Base-by-base conservation (phyloP, 2,797 vertebrate species). In the Leptatherina wallacei region DNA sequence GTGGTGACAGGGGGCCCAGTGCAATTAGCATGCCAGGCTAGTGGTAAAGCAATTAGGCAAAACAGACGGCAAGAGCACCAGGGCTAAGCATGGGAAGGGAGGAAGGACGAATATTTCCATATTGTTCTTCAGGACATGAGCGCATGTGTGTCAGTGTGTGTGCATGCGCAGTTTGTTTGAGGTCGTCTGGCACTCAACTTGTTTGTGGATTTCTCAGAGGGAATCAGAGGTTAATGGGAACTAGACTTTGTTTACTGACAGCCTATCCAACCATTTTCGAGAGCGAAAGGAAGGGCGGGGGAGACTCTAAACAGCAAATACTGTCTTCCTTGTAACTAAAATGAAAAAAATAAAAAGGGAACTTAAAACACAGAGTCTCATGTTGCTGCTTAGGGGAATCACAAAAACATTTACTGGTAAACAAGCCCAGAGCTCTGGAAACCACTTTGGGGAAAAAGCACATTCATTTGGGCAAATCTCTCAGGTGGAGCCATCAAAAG, bases 21-120 rank as follows among this genome's bases (percentile, higher is more conserved):
- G 92, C 92, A 95, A 95, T 95, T 95, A 95, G 93, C 91, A 94
- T 95, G 92, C 93, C 92, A 69, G 89, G 93, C 91, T 93, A 94
- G 90, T 88, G 91, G 91, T 94, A 92, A 93, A 92, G 93, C 92
- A 94, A 95, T 95, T 95, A 95, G 93, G 91, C 90, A 92, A 92
- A 94, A 92, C 92, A 93, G 93, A 94, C 91, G 88, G 93, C 86
- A 88, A 73, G 89, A 93, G 90, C 89, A 91, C 81, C 83, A 78
- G 85, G 90, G 92, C 92, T 88, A 88, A 91, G 85, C 87, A 85
- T 30, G 52, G 83, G 77, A 86, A 81, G 78, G 71, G 80, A 91
- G 90, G 83, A 93, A 91, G 90, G 91, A 90, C 84, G 78, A 75
- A 72, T 58, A 93, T 95, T 94, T 94, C 85, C 91, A 93, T 94